These are phyloP conservation scores for Caenorhabditis zanzibari DNA, from an alignment of 2,888 invertebrate species.

Conservation along the genomic window DNA sequence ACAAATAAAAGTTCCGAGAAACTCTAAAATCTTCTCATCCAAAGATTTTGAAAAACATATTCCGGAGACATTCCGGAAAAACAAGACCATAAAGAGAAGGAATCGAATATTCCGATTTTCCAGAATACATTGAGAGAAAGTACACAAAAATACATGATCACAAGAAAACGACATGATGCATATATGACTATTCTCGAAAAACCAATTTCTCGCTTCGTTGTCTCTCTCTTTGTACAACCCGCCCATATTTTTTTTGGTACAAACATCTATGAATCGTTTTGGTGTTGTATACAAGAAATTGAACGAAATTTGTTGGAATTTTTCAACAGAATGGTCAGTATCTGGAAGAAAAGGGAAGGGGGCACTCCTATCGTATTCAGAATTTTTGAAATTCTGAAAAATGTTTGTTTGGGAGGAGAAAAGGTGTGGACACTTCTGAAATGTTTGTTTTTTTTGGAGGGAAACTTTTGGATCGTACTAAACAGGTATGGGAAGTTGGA, in stretches of 20 bases:
- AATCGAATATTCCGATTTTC: neutral
- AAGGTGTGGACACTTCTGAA: constrained; percentile 11
- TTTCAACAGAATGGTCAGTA: constrained; percentile 27
- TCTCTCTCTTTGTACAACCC: constrained; percentile 18
- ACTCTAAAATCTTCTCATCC: no score
- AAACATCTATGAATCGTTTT: constrained; percentile 10
- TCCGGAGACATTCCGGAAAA: neutral
- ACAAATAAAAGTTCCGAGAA: no score
- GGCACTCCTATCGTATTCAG: constrained; percentile 15
- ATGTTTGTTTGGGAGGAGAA: constrained; percentile 24
- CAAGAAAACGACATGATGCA: constrained; percentile 21
- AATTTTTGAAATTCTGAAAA: constrained; percentile 19
- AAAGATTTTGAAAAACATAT: no score
- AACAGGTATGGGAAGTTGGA: neutral
- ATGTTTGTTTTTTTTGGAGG: neutral
- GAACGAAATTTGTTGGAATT: constrained; percentile 7
- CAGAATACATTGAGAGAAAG: constrained; percentile 13
- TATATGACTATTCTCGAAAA: constrained; percentile 35
- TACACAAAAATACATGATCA: constrained; percentile 17
- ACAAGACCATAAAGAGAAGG: neutral
- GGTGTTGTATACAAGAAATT: constrained; percentile 12
- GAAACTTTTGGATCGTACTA: neutral
- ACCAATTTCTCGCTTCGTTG: constrained; percentile 52
- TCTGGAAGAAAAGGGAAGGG: neutral
- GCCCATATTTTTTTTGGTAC: constrained; percentile 36